Base-by-base conservation (phyloP, 2,113 vertebrate species). In the Protomyctophum bolini region DNA sequence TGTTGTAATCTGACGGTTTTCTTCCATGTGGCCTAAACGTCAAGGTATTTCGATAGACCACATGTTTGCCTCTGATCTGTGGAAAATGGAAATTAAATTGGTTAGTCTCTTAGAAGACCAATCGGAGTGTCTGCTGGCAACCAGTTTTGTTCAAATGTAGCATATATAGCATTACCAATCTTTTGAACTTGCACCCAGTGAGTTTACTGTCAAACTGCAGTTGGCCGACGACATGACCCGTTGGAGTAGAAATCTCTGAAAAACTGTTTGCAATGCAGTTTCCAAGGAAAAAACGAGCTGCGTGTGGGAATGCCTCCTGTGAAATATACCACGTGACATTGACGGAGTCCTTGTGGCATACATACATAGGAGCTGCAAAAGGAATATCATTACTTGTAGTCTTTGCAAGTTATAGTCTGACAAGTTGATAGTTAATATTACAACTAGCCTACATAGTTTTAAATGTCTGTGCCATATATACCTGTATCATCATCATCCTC, bases 221-320 rank as follows among this genome's bases (percentile, higher is more conserved):
- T 0, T 79, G 66, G 0, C 21, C 21, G 21, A 21, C 21, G 2
- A 21, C 21, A 21, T 21, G 21, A 2, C 83, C 77, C 0, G 78
- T 81, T 54, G 85, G 89, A 3, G 6, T 70, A 2, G 87, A 54
- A 1, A 79, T 11, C 7, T 57, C 12, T 0, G 47, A 47, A 2
- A 90, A 75, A 1, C 11, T 2, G 0, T 86, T 86, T 0, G 87
- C 58, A 63, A 75, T 73, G 60, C 91, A 94, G 64, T 8, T 91
- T 4, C 93, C 93, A 0, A 94, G 90, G 61, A 94, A 87, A 4
- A 93, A 67, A 1, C 88, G 87, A n/a, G 70, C 10, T 0, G 87
- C 87, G 6, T 81, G 3, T 0, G 73, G 79, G 41, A 78, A 70
- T 66, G 88, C 1, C 6, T 75, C 70, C 0, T 70, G 5, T 0